These are phyloP conservation scores for Drosophila silvestris DNA, from an alignment of 2,888 invertebrate species.

Conservation along the genomic window DNA sequence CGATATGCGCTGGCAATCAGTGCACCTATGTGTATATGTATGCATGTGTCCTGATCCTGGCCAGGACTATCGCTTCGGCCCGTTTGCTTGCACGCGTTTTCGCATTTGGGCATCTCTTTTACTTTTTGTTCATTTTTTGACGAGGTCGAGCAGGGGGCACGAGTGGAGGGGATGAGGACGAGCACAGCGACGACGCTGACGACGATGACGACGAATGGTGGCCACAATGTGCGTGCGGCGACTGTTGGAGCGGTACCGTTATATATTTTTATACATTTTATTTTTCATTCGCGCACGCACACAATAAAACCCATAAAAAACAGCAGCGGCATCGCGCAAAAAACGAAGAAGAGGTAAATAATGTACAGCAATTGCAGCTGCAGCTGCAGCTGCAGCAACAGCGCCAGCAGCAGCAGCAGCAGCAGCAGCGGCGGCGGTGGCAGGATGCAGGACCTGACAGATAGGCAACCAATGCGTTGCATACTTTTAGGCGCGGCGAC, in stretches of 20 bases:
- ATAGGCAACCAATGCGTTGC: slow-evolving; percentile 75
- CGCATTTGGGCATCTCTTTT: slow-evolving; percentile 80
- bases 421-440: slow-evolving; percentile 9
- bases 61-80: slow-evolving; percentile 74
- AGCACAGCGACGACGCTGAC: slow-evolving; percentile 22
- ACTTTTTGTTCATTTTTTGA: slow-evolving; percentile 79
- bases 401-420: slow-evolving; percentile 2
- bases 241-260: slow-evolving; percentile 75
- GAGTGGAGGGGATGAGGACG: slow-evolving; percentile 7
- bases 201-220: slow-evolving; percentile 59
- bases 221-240: slow-evolving; percentile 59
- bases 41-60: slow-evolving; percentile 59
- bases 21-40: slow-evolving; percentile 67
- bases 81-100: slow-evolving; percentile 78
- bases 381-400: neutral
- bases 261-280: slow-evolving; percentile 82
- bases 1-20: slow-evolving; percentile 66
- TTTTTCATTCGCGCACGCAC: slow-evolving; percentile 83
- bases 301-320: slow-evolving; percentile 83
- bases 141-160: slow-evolving; percentile 27
- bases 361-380: slow-evolving; percentile 59
- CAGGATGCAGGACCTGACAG: slow-evolving; percentile 58
- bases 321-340: slow-evolving; percentile 53
- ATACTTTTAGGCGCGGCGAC: slow-evolving; percentile 77
- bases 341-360: slow-evolving; percentile 79